These are phyloP conservation scores for Notoglanidium macrostoma DNA, from an alignment of 2,797 vertebrate species.

Conservation along the genomic window DNA sequence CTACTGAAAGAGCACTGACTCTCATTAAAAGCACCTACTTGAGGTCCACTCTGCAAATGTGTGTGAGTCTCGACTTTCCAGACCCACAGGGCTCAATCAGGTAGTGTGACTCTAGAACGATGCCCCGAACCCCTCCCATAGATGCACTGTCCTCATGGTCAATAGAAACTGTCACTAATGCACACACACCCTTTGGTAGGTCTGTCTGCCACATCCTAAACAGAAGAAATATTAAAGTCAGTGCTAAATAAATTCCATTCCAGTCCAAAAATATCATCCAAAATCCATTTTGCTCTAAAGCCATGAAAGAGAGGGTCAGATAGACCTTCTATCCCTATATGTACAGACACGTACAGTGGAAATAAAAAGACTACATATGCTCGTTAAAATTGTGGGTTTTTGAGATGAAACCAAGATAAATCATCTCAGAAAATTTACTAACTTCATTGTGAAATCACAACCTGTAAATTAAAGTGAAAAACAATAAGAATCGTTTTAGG, in stretches of 20 bases:
- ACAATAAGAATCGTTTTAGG: no score
- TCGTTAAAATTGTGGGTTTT: no score
- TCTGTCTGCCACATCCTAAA: slow-evolving; percentile 92
- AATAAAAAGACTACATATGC: no score
- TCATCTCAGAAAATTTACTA: no score
- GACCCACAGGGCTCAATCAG: slow-evolving; percentile 94
- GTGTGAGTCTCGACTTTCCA: slow-evolving; percentile 93
- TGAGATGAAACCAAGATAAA: no score
- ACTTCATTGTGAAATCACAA: no score
- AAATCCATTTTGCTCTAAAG: neutral
- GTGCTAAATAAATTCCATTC: neutral
- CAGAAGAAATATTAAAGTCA: neutral
- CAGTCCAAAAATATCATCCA: neutral
- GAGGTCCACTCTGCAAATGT: slow-evolving; percentile 90
- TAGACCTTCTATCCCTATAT: neutral
- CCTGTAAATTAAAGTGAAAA: no score
- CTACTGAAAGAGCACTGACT: neutral
- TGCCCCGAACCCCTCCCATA: slow-evolving; percentile 83
- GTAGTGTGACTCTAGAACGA: slow-evolving; percentile 90
- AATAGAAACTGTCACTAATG: slow-evolving; percentile 86
- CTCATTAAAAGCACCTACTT: slow-evolving; percentile 78
- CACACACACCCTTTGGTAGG: slow-evolving; percentile 89
- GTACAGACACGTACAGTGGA: neutral
- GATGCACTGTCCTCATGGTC: slow-evolving; percentile 85
- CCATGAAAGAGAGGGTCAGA: neutral